Conservation (phyloP, 2,113 vertebrate species). For the Chionis minor region DNA sequence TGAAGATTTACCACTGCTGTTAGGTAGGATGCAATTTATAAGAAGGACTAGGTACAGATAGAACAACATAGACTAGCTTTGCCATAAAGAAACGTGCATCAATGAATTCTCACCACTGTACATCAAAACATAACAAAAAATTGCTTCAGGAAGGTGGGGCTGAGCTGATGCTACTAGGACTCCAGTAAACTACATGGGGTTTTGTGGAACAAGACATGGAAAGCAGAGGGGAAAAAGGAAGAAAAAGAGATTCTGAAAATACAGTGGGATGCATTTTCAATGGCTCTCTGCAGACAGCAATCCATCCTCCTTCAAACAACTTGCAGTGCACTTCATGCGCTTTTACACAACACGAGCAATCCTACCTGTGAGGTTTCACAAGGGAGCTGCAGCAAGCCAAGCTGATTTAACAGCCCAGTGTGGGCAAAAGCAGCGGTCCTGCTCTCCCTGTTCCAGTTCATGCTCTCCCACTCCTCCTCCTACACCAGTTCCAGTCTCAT, state of each 20-base stretch:
- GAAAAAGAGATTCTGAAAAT: background rate
- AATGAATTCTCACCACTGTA: background rate
- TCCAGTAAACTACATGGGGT: background rate
- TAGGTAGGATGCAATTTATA: background rate
- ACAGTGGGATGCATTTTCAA: background rate
- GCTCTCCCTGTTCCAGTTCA: background rate
- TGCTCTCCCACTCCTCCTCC: background rate
- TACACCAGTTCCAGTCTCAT: background rate
- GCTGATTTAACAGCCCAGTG: background rate
- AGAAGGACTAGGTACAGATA: background rate
- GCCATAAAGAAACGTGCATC: background rate
- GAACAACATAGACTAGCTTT: background rate
- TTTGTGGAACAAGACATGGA: background rate
- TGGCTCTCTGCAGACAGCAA: background rate
- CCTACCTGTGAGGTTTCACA: background rate
- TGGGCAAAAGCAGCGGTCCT: accelerated
- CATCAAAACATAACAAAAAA: background rate
- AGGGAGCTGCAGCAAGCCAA: background rate
- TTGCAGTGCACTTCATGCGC: background rate
- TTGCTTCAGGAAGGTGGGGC: background rate
- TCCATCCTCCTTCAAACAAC: background rate
- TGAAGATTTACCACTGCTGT: background rate
- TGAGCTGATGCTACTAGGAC: background rate
- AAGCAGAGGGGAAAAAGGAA: background rate
- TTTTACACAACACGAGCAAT: background rate